phyloP scores from a whole-genome alignment of 2,888 invertebrate genomes.

The Noctua fimbriata region DNA sequence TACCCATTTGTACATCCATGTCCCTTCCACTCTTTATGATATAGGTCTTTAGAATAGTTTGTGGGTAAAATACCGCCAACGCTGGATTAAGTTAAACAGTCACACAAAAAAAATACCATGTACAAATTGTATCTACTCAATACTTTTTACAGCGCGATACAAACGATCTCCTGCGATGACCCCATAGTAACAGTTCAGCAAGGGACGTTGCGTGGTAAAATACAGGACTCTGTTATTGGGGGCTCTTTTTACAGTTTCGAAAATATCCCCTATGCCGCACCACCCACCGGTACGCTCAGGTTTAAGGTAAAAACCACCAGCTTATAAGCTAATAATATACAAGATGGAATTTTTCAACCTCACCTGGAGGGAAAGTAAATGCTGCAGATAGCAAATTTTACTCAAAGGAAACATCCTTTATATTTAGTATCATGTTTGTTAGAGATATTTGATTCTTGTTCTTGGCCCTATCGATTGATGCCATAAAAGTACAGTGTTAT shows the following conservation, averaged over 20 bases:
- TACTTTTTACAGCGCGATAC: constrained; percentile 8
- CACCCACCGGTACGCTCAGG: constrained; percentile 85
- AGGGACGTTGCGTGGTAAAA: constrained; percentile 73
- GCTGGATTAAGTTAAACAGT: not conserved
- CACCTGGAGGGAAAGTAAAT: no score
- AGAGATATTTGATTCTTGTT: no score
- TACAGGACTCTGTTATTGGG: constrained; percentile 61
- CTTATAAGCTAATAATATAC: not conserved
- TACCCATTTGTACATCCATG: not conserved
- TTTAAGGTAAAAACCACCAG: constrained; percentile 82
- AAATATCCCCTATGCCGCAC: constrained; percentile 88
- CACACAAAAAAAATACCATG: not conserved
- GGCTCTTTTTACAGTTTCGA: constrained; percentile 75
- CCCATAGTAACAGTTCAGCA: constrained; percentile 70
- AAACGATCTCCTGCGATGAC: constrained; percentile 40
- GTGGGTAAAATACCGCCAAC: not conserved
- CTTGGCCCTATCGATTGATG: no score
- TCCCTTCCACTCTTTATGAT: not conserved
- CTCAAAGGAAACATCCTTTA: no score
- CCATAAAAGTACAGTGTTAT: no score
- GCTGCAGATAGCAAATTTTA: no score
- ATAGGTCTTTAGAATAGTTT: not conserved
- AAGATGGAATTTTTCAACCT: no score
- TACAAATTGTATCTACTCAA: not conserved
- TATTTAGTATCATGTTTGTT: no score